phyloP scores from a whole-genome alignment of 2,888 invertebrate genomes.

The Tridacna crocea region DNA sequence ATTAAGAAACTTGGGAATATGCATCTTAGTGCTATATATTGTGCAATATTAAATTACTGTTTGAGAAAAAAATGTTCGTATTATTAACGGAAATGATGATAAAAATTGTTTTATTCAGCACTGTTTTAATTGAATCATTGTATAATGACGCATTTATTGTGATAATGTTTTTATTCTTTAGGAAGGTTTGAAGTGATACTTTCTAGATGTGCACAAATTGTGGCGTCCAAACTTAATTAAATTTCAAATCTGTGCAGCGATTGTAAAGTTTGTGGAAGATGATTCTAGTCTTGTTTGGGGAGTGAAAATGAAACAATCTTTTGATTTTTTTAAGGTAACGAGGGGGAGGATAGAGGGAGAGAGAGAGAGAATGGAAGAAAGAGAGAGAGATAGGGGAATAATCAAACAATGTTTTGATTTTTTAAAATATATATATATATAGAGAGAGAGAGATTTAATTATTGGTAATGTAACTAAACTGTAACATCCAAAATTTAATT shows the following conservation, averaged over 20 bases:
- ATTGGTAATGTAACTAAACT: not conserved
- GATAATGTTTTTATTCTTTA: not conserved
- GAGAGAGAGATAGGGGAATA: constrained; percentile 10
- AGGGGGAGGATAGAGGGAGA: not conserved
- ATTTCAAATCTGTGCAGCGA: not conserved
- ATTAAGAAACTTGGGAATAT: not conserved
- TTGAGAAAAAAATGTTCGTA: not conserved
- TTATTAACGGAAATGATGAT: not conserved
- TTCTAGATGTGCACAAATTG: not conserved
- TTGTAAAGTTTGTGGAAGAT: not conserved
- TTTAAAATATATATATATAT: no score
- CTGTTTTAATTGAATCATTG: not conserved
- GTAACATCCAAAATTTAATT: not conserved
- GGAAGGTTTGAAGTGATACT: constrained; percentile 10
- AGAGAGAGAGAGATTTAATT: constrained; percentile 8
- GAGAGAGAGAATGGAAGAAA: constrained; percentile 8
- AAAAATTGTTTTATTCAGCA: not conserved
- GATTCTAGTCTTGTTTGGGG: not conserved
- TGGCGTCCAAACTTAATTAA: not conserved
- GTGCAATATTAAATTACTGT: constrained; percentile 14
- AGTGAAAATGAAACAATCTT: not conserved
- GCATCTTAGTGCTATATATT: constrained; percentile 8
- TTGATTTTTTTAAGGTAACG: no score
- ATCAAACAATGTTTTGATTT: no score
- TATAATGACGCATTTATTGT: constrained; percentile 2